Base-by-base conservation (phyloP, 1,140 invertebrate genomes). In the Dufourea novaeangliae region DNA sequence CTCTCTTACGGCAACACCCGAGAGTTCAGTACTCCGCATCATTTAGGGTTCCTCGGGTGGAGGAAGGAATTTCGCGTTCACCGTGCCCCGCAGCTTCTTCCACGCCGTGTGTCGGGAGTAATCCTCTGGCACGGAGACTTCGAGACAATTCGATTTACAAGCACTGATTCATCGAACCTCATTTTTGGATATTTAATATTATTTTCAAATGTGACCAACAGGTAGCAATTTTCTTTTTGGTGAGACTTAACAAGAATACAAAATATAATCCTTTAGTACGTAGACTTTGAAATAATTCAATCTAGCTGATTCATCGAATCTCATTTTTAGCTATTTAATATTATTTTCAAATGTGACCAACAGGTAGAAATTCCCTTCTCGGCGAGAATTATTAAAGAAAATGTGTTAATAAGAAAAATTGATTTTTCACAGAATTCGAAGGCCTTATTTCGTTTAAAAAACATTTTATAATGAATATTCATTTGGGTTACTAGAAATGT, bases 51-150 rank as follows among this genome's bases (percentile, higher is more conserved):
- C 79, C 69, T 61, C 69, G 46, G 56, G 56, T 75, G 50, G 66
- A 79, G 61, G 68, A 85, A 86, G 69, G 82, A 84, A 85, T 85
- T 84, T 85, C 77, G 80, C 75, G 57, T 32, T 54, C 59, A 52
- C 32, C 64, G 50, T 34, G 34, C 77, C 61, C 70, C 37, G 52
- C 63, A 62, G 22, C 46, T 84, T 83, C 77, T 80, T 74, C 78
- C 37, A 54, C 68, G 39, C 66, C 56, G n/a, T n/a, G n/a, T n/a
- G n/a, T n/a, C n/a, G n/a, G 41, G 79, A 59, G 70, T 82, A 63
- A 61, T 78, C 50, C 46, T 66, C n/a, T n/a, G 37, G 17, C 27
- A 14, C 66, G 50, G 32, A n/a, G 11, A 7, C 14, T 52, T 57
- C 56, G 10, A 12, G 59, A 50, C 39, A 22, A 34, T 75, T 62